Evolutionary conservation across 2,888 invertebrate genomes (phyloP).

Genomic region (Neria commutata): DNA sequence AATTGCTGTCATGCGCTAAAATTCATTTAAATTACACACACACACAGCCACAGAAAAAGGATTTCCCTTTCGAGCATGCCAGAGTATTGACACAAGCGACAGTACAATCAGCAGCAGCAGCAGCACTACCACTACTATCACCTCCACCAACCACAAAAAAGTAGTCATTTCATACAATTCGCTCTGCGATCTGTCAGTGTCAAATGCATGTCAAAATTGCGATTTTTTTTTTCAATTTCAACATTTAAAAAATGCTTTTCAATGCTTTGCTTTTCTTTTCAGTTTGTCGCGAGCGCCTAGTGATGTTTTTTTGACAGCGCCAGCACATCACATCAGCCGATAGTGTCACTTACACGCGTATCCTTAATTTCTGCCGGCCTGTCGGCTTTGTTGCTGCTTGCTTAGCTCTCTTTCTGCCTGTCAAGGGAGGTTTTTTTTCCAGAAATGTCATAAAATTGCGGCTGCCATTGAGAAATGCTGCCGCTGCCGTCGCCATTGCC

Average conservation of each 20-base stretch:
- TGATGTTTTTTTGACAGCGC: slow-evolving; percentile 45
- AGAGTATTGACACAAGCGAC: slow-evolving; percentile 5
- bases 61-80: background rate
- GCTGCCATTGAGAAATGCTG: background rate
- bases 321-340: slow-evolving; percentile 28
- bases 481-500: background rate
- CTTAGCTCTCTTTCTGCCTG: too few relatives aligned
- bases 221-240: slow-evolving; percentile 2
- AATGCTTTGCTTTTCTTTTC: slow-evolving; percentile 30
- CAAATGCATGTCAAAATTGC: slow-evolving; percentile 56
- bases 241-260: slow-evolving; percentile 20
- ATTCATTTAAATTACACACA: slow-evolving; percentile 5
- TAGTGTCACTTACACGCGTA: slow-evolving; percentile 37
- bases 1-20: background rate
- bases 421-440: too few relatives aligned
- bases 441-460: background rate
- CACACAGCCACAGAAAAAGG: too few relatives aligned
- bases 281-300: slow-evolving; percentile 6
- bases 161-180: slow-evolving; percentile 49
- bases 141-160: too few relatives aligned
- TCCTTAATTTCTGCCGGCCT: background rate
- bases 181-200: slow-evolving; percentile 60
- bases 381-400: background rate
- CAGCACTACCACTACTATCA: slow-evolving; percentile 46
- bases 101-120: background rate